Evolutionary conservation across 2,113 vertebrate species (phyloP).

Genomic region (rat (Rattus norvegicus)): GRCr8 NC_086028.1:67570001-67570500

Average conservation of each 20-base stretch:
- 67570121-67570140: background rate
- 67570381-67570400: background rate
- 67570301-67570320: background rate
- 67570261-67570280: background rate
- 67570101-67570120: background rate
- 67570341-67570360: background rate
- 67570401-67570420: background rate
- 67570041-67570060: background rate
- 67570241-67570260: background rate
- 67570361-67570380: background rate
- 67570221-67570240: background rate
- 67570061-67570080: background rate
- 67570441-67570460: background rate
- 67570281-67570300: background rate
- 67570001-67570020: background rate
- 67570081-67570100: background rate
- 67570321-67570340: background rate
- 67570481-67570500: background rate
- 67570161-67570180: background rate
- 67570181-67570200: background rate
- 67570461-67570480: background rate
- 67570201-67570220: background rate
- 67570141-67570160: background rate
- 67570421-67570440: background rate
- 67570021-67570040: background rate